Conservation (phyloP, 2,113 vertebrate genomes). For the Zootoca vivipara region DNA sequence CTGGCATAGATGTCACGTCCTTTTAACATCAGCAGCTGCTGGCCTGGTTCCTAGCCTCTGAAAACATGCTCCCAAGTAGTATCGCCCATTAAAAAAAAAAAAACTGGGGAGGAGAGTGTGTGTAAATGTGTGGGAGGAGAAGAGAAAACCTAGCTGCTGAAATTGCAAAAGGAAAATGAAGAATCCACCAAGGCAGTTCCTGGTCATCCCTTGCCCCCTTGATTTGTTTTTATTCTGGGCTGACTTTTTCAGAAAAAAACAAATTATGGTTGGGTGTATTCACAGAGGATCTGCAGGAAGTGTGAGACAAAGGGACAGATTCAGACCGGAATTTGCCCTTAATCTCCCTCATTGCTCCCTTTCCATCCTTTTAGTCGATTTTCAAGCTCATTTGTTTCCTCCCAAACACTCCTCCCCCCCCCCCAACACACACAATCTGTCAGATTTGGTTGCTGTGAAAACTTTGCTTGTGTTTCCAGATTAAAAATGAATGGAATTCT, state of each 20-base stretch:
- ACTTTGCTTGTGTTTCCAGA: not conserved
- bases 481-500: not conserved
- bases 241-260: too few species aligned
- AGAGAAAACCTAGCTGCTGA: accelerated
- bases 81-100: conserved; percentile 22
- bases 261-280: not conserved
- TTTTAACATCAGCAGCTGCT: conserved; percentile 94
- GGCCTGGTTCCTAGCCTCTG: conserved; percentile 85
- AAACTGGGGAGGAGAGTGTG: conserved; percentile 34
- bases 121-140: not conserved
- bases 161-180: not conserved
- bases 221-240: conserved; percentile 31
- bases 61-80: conserved; percentile 67
- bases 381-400: conserved; percentile 17
- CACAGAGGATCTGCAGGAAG: not conserved
- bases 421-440: not conserved
- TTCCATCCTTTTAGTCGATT: conserved; percentile 10
- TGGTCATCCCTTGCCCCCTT: not conserved
- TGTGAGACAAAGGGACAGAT: conserved; percentile 37
- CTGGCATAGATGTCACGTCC: conserved; percentile 92
- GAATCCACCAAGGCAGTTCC: conserved; percentile 40
- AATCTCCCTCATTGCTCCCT: conserved; percentile 20
- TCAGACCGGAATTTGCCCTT: not conserved
- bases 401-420: not conserved
- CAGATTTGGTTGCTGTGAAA: conserved; percentile 16